A percentile compares a stretch with the other conserved stretches of the same genome.
These are phyloP conservation scores for Ifrita kowaldi DNA, from an alignment of 2,113 vertebrate species.

Conservation along the genomic window DNA sequence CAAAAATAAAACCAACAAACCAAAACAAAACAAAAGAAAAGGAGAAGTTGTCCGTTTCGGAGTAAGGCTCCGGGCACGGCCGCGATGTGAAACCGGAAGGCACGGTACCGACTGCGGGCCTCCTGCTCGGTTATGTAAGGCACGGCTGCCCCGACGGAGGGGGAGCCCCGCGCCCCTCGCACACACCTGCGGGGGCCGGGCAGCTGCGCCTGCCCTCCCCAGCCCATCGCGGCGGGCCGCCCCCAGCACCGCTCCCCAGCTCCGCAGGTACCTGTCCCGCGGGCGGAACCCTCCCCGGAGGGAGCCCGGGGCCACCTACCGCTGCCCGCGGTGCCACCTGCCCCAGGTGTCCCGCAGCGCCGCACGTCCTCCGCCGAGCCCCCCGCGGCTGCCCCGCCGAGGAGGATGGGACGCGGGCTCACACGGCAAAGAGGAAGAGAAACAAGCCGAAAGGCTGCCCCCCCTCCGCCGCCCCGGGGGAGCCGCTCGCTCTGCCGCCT, in stretches of 20 bases:
- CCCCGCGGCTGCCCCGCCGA: background rate
- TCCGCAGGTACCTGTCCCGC: background rate
- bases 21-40: background rate
- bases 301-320: background rate
- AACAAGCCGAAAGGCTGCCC: background rate
- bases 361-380: background rate
- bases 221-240: background rate
- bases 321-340: background rate
- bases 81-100: constrained; percentile 12
- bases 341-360: background rate
- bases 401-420: background rate
- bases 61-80: background rate
- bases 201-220: background rate
- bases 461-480: background rate
- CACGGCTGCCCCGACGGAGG: background rate
- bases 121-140: background rate
- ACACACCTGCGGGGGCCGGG: background rate
- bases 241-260: background rate
- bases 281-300: background rate
- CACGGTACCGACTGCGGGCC: background rate
- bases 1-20: background rate
- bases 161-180: background rate
- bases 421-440: background rate
- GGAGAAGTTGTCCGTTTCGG: background rate
- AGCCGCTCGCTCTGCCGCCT: background rate